These are phyloP conservation scores for Agapornis roseicollis DNA, from an alignment of 2,113 vertebrate species.

Conservation along the genomic window DNA sequence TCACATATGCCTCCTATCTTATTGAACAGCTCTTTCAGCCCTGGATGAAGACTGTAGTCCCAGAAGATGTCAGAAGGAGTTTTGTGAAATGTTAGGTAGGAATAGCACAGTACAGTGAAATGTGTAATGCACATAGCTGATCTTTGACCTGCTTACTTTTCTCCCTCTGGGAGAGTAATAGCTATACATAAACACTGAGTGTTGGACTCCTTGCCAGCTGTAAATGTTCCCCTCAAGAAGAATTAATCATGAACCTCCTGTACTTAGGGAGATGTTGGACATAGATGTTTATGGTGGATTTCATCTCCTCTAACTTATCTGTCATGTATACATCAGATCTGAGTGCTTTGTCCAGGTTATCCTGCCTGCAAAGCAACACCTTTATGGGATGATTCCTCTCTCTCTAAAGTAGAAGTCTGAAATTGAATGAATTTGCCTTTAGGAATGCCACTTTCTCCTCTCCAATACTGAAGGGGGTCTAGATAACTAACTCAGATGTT, in stretches of 20 bases:
- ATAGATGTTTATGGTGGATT: not conserved
- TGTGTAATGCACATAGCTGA: not conserved
- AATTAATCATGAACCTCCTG: not conserved
- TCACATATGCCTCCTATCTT: not conserved
- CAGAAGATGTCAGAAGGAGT: not conserved
- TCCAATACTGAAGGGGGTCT: not conserved
- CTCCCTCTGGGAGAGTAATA: not conserved
- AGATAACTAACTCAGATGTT: not conserved
- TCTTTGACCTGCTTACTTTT: not conserved
- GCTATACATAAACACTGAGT: not conserved
- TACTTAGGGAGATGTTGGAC: not conserved
- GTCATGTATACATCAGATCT: not conserved
- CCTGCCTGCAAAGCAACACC: not conserved
- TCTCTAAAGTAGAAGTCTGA: not conserved
- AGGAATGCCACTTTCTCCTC: not conserved
- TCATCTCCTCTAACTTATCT: not conserved
- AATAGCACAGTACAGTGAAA: not conserved
- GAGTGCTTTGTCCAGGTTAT: not conserved
- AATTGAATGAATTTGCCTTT: not conserved
- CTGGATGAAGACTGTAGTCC: not conserved
- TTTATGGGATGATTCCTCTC: not conserved
- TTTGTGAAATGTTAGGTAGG: not conserved
- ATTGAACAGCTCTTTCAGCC: not conserved
- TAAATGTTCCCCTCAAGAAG: not conserved
- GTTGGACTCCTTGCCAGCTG: not conserved